Evolutionary conservation across 2,113 vertebrate genomes (phyloP).

Genomic region (Aspidoscelis tigris): DNA sequence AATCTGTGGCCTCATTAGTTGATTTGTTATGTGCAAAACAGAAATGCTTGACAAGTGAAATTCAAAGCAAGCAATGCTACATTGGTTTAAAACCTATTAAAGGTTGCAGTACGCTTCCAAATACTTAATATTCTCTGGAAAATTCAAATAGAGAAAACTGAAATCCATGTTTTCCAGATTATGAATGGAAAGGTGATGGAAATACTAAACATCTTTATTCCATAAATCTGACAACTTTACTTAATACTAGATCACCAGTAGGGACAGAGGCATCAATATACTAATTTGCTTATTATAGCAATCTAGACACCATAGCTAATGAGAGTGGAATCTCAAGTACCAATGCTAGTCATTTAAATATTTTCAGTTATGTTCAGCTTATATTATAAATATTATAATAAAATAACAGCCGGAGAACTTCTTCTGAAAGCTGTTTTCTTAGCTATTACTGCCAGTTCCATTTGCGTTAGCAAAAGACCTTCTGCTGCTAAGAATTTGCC

Average conservation of each 20-base stretch:
- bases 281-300: conserved; percentile 15
- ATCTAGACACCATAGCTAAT: not conserved
- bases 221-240: not conserved
- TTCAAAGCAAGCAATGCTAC: not conserved
- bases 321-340: not conserved
- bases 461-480: not conserved
- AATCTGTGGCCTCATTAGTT: not conserved
- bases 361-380: conserved; percentile 14
- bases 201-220: not conserved
- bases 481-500: not conserved
- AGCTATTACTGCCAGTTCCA: not conserved
- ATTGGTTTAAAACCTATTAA: not conserved
- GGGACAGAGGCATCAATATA: not conserved
- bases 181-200: not conserved
- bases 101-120: not conserved
- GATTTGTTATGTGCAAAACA: not conserved
- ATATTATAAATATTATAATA: not conserved
- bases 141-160: not conserved
- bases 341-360: not conserved
- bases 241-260: not conserved
- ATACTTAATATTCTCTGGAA: not conserved
- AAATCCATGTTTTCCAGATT: not conserved
- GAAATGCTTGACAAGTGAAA: not conserved
- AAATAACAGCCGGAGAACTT: not conserved
- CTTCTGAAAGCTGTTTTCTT: not conserved